phyloP scores from a whole-genome alignment of 2,797 vertebrate genomes.

The Cephalopachus bancanus region DNA sequence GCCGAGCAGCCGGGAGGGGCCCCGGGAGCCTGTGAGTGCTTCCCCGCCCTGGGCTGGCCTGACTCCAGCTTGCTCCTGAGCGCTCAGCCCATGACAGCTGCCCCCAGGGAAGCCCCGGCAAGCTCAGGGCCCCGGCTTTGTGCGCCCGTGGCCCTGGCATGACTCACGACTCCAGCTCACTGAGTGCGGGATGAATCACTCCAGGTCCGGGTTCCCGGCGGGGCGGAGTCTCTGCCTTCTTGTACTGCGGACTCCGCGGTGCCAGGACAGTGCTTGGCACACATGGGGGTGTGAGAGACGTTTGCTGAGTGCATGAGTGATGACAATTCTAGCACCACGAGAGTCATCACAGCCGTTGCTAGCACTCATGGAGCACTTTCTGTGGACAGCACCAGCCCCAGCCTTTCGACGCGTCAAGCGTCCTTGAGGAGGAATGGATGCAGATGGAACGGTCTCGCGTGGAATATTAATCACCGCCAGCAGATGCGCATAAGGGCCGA shows the following conservation, averaged over 20 bases:
- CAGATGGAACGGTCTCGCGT: fast-evolving
- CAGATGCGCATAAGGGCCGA: fast-evolving
- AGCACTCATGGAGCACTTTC: fast-evolving
- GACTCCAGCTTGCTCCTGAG: background rate
- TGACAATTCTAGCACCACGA: fast-evolving
- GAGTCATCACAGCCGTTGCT: background rate
- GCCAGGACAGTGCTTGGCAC: background rate
- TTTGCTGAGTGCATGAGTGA: background rate
- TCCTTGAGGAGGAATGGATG: fast-evolving
- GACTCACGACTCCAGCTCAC: background rate
- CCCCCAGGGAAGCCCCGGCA: background rate
- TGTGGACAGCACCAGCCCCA: fast-evolving
- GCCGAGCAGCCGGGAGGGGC: background rate
- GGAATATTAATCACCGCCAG: too few species aligned
- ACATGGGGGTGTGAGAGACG: fast-evolving
- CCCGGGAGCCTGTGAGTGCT: background rate
- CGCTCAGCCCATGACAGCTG: background rate
- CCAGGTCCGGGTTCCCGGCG: background rate
- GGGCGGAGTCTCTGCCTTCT: background rate
- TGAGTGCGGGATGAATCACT: background rate
- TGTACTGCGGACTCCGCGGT: background rate
- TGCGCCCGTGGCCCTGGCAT: fast-evolving
- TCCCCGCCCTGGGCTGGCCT: background rate
- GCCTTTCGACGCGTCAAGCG: fast-evolving
- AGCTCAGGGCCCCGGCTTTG: background rate